Conservation (phyloP, 2,797 vertebrate species). For the Molossus alvarezi region DNA sequence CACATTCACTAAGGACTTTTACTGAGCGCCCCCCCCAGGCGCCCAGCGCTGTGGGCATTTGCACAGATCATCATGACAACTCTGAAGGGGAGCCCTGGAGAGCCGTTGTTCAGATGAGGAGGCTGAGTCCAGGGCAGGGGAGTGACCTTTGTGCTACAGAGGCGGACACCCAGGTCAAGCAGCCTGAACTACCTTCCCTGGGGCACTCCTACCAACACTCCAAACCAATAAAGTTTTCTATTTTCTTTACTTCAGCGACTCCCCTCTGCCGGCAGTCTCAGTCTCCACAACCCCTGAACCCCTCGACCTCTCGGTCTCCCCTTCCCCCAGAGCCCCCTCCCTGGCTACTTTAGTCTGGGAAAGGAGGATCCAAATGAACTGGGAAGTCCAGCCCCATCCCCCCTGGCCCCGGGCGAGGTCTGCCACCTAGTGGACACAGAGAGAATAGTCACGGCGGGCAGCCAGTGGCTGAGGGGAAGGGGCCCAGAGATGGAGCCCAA, state of each 20-base stretch:
- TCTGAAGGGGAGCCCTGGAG: not conserved
- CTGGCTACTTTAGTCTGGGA: not conserved
- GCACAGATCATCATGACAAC: not conserved
- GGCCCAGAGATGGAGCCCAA: not conserved
- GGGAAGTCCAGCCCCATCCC: not conserved
- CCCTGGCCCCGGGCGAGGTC: not conserved
- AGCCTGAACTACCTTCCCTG: not conserved
- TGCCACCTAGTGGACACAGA: constrained; percentile 72
- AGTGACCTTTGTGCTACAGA: not conserved
- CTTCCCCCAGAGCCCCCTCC: not conserved
- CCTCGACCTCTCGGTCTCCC: not conserved
- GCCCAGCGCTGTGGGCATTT: not conserved
- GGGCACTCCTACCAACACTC: constrained; percentile 26
- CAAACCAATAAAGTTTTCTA: constrained; percentile 85
- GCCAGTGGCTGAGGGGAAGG: not conserved
- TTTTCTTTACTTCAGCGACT: constrained; percentile 56
- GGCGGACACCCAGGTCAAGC: not conserved
- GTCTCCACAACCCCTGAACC: not conserved
- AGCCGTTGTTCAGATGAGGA: not conserved
- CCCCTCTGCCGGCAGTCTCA: not conserved
- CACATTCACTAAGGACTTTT: not conserved
- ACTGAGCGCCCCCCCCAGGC: not conserved
- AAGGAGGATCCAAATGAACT: not conserved
- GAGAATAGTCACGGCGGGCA: not conserved
- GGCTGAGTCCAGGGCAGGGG: not conserved